Evolutionary conservation across 2,888 invertebrate species (phyloP).

Genomic region (Metalampra italica): DNA sequence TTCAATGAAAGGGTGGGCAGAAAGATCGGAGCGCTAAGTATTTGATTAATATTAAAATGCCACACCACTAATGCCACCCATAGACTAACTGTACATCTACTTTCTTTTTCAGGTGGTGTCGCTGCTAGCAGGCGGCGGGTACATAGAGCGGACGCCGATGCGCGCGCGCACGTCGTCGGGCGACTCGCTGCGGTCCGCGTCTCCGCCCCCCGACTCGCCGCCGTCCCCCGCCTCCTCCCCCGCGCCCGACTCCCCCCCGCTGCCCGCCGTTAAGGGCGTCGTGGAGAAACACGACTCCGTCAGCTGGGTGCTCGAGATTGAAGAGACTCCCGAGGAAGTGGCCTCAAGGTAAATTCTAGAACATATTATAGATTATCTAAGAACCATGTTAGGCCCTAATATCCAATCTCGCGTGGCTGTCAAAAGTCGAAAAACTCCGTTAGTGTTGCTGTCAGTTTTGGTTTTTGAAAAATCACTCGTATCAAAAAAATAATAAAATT

Average conservation of each 20-base stretch:
- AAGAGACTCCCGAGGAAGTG: slow-evolving; percentile 84
- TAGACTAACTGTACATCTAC: too few species aligned
- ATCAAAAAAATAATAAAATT: too few species aligned
- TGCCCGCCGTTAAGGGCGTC: slow-evolving; percentile 89
- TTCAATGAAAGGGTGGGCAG: too few species aligned
- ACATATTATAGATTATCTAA: not conserved
- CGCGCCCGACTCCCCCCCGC: slow-evolving; percentile 78
- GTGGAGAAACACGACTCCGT: slow-evolving; percentile 92
- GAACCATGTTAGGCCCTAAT: too few species aligned
- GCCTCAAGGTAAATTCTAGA: slow-evolving; percentile 69
- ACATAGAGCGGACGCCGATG: slow-evolving; percentile 55
- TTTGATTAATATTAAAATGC: too few species aligned
- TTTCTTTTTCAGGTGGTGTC: slow-evolving; percentile 66
- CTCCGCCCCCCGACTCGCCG: slow-evolving; percentile 62
- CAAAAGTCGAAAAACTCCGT: too few species aligned
- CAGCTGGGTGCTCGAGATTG: slow-evolving; percentile 91
- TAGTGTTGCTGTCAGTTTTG: too few species aligned
- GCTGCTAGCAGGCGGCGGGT: slow-evolving; percentile 62
- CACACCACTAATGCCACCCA: too few species aligned
- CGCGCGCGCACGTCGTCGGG: slow-evolving; percentile 65
- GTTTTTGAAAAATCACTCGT: too few species aligned
- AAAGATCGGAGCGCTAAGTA: too few species aligned
- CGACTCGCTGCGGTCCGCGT: slow-evolving; percentile 56
- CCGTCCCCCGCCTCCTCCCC: slow-evolving; percentile 55
- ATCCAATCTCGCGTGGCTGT: too few species aligned